Conservation (phyloP, 2,888 invertebrate species). For the Nomada flava region DNA sequence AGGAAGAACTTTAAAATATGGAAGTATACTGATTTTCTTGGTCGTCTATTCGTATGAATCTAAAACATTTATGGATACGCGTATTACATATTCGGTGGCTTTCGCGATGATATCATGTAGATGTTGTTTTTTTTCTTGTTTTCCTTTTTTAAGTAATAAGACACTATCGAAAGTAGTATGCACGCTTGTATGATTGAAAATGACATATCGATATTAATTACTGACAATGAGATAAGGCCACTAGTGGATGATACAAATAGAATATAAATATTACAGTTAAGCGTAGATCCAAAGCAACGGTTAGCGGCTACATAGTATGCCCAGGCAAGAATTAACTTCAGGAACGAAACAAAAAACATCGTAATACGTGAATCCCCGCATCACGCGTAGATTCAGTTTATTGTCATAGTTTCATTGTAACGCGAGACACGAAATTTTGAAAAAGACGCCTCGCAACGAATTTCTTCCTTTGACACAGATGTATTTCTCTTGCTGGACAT, state of each 20-base stretch:
- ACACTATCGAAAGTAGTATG: constrained; percentile 66
- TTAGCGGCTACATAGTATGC: constrained; percentile 57
- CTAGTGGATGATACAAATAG: constrained; percentile 83
- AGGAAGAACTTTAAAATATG: constrained; percentile 62
- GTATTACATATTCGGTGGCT: constrained; percentile 41
- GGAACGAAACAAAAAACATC: constrained; percentile 26
- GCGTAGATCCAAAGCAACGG: constrained; percentile 75
- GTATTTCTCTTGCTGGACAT: constrained; percentile 54
- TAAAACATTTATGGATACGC: background rate
- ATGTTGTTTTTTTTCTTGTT: constrained; percentile 7
- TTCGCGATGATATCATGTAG: constrained; percentile 33
- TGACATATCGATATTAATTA: constrained; percentile 75
- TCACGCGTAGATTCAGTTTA: constrained; percentile 41
- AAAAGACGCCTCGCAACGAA: constrained; percentile 24
- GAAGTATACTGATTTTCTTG: constrained; percentile 55
- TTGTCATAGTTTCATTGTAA: constrained; percentile 69
- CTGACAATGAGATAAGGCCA: constrained; percentile 81
- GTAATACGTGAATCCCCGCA: constrained; percentile 31
- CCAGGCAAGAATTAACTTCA: constrained; percentile 50
- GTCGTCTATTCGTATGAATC: constrained; percentile 20
- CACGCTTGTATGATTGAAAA: constrained; percentile 67
- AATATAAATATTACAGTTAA: constrained; percentile 81
- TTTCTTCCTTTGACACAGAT: constrained; percentile 43
- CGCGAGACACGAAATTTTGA: constrained; percentile 16
- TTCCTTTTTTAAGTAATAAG: constrained; percentile 59